These are phyloP conservation scores for Parnassius apollo DNA, from an alignment of 2,888 invertebrate species.

Conservation along the genomic window DNA sequence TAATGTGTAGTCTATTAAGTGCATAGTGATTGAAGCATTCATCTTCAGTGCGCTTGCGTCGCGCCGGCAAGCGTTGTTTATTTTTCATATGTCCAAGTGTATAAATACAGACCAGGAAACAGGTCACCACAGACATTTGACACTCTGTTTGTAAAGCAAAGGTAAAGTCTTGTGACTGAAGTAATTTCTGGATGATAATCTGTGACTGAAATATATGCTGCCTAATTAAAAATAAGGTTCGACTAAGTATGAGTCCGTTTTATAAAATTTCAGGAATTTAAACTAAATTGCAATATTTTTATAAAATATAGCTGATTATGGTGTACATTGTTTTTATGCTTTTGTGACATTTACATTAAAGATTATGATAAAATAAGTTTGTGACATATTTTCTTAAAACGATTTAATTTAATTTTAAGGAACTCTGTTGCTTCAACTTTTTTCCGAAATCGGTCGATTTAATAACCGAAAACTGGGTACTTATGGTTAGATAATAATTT, in stretches of 20 bases:
- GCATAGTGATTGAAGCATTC: constrained; percentile 29
- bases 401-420: background rate
- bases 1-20: constrained; percentile 32
- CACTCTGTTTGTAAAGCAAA: constrained; percentile 37
- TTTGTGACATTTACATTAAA: too few species aligned
- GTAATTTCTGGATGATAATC: background rate
- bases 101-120: constrained; percentile 76
- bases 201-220: constrained; percentile 29
- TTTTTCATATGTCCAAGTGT: constrained; percentile 73
- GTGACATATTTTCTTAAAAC: too few species aligned
- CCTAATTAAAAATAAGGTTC: constrained; percentile 26
- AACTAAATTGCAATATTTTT: too few species aligned
- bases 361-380: too few species aligned
- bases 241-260: background rate
- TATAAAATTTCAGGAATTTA: background rate
- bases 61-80: constrained; percentile 67
- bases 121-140: constrained; percentile 50
- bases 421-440: constrained; percentile 7
- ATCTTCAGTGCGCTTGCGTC: constrained; percentile 33
- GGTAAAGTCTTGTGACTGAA: background rate
- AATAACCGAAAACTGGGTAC: too few species aligned
- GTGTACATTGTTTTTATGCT: too few species aligned
- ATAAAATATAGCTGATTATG: too few species aligned
- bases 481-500: too few species aligned
- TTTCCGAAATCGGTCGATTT: too few species aligned